phyloP scores from a whole-genome alignment of 2,113 vertebrate genomes.

The Dryoscopus gambensis region DNA sequence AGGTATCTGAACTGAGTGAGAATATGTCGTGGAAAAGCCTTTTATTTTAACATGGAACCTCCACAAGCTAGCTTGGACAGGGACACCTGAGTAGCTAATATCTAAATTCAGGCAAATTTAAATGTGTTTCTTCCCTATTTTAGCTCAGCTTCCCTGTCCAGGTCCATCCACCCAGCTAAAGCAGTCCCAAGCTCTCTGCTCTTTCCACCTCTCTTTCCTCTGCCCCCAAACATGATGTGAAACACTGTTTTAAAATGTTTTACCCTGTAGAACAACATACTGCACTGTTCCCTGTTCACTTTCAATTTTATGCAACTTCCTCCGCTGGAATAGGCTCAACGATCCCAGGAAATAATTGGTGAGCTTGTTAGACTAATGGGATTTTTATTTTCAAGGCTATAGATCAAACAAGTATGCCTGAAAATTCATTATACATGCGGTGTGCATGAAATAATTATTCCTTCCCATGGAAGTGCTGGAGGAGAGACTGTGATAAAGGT shows the following conservation, averaged over 20 bases:
- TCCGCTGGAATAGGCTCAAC: neutral
- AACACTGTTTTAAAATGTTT: neutral
- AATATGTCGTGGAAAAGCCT: neutral
- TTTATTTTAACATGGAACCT: neutral
- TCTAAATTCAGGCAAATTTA: neutral
- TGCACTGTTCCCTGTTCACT: conserved; percentile 2
- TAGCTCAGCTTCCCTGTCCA: neutral
- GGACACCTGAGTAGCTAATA: neutral
- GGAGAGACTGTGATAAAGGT: conserved; percentile 46
- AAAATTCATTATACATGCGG: conserved; percentile 57
- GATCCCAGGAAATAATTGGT: conserved; percentile 53
- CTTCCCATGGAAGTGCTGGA: conserved; percentile 22
- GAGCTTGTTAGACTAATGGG: conserved; percentile 67
- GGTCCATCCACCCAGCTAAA: neutral
- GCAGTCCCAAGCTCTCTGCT: neutral
- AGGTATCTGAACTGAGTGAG: neutral
- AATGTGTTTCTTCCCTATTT: neutral
- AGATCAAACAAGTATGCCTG: conserved; percentile 61
- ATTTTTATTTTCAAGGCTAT: conserved; percentile 64
- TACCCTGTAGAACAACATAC: neutral
- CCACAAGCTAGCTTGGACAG: neutral
- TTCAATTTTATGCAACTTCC: conserved; percentile 35
- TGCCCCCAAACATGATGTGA: neutral
- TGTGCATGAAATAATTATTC: conserved; percentile 52
- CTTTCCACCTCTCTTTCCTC: neutral